Evolutionary conservation across 2,888 invertebrate species (phyloP), one percentile per base, ranked within the genome.

Genomic region (Netelia melanura): DNA sequence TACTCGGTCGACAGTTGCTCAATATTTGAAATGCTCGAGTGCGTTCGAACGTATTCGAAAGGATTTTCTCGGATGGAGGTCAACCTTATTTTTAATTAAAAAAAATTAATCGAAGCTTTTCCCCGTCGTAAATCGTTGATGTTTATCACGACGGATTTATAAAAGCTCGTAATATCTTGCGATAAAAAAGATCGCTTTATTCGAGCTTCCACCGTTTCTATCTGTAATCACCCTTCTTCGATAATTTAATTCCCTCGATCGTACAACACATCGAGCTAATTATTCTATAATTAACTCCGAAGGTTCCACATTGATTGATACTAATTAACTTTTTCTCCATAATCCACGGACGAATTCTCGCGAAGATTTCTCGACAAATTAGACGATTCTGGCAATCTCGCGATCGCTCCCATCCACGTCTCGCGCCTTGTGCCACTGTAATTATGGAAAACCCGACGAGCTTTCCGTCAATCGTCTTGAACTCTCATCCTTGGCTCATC

Each of bases 301-400:
- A 10, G 17, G 14, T 14, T 14, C 8, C 43, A 25, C 10, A 68
- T 44, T 68, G 52, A 68, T 68, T 68, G 44, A 6, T 23, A 44
- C 25, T 68, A 68, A 68, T 68, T 68, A 52, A 68, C 8, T 68
- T 68, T 68, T 65, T 30, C 8, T 3, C 3, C 25, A 68, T 52
- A 52, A 68, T 68, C 67, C 52, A 25, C 48, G 48, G 17, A 25
- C 23, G 8, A 21, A 58, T 14, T 10, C 48, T 11, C 14, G 17
- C 21, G 76, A 81, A 62, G 70, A 76, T 81, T 81, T 76, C 76
- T 71, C 71, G 64, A 64, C 64, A 76, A 70, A 70, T 76, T 75
- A 62, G 30, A 62, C 56, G 52, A 76, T 81, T 54, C 44, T 10
- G 62, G 76, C 70, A 71, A 81, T 77, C 44, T 38, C 58, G 52